These are phyloP conservation scores for Daubentonia madagascariensis DNA, from an alignment of 2,113 vertebrate genomes.

Conservation along the genomic window DNA sequence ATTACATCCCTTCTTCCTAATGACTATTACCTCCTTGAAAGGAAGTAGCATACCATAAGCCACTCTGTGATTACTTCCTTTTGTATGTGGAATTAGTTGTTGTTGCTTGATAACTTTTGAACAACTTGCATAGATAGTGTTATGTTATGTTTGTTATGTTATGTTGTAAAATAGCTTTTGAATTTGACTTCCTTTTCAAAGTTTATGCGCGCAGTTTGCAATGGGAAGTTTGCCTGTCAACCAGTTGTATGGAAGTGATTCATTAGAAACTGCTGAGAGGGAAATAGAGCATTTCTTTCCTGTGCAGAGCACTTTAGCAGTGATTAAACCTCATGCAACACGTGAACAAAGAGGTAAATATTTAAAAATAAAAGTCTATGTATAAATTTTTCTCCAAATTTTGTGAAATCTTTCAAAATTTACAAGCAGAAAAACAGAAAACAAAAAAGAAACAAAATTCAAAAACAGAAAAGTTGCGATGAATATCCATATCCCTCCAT, in stretches of 20 bases:
- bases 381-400: background rate
- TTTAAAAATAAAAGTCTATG: background rate
- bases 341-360: constrained; percentile 56
- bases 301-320: background rate
- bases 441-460: background rate
- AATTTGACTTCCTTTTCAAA: constrained; percentile 42
- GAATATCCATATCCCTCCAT: background rate
- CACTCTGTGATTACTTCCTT: background rate
- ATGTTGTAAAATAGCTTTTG: background rate
- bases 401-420: background rate
- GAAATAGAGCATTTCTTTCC: constrained; percentile 71
- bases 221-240: constrained; percentile 47
- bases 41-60: background rate
- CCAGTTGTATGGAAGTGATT: constrained; percentile 67
- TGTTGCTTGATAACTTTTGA: background rate
- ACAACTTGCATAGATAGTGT: background rate
- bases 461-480: background rate
- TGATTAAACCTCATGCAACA: constrained; percentile 69
- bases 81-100: background rate
- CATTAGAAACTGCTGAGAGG: background rate
- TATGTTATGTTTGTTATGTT: background rate
- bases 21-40: background rate
- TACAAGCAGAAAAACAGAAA: background rate
- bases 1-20: background rate
- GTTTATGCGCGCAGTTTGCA: constrained; percentile 60